Evolutionary conservation across 1,140 invertebrate genomes (phyloP).

Genomic region (Antheraea mylitta): DNA sequence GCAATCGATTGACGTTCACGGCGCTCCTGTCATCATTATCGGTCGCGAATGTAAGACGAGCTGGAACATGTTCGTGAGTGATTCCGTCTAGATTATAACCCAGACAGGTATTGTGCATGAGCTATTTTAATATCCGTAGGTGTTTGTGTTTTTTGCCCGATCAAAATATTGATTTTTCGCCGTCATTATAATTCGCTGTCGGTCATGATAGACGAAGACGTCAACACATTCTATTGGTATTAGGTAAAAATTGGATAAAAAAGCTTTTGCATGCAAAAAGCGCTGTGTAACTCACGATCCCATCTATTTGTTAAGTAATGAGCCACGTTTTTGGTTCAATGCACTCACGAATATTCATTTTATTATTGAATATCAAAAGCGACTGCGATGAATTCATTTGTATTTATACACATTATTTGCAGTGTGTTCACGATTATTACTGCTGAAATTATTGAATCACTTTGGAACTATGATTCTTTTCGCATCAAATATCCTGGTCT

Average conservation of each 20-base stretch:
- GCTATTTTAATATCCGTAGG: conserved; percentile 12
- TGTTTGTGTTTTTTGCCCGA: conserved; percentile 20
- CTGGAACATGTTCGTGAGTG: conserved; percentile 43
- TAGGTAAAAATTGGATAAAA: conserved; percentile 49
- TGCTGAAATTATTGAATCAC: neutral
- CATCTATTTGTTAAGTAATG: conserved; percentile 64
- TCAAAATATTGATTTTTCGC: conserved; percentile 33
- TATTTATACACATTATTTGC: conserved; percentile 44
- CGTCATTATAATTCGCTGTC: conserved; percentile 38
- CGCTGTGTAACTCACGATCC: conserved; percentile 51
- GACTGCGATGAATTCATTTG: conserved; percentile 56
- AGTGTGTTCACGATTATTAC: conserved; percentile 36
- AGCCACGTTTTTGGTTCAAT: conserved; percentile 75
- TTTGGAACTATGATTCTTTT: neutral
- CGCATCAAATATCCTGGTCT: neutral
- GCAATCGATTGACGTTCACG: conserved; percentile 61
- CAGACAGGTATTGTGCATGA: conserved; percentile 9
- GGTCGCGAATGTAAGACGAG: conserved; percentile 41
- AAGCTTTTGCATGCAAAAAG: conserved; percentile 56
- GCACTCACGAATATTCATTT: conserved; percentile 69
- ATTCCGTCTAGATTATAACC: conserved; percentile 41
- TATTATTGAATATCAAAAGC: conserved; percentile 59
- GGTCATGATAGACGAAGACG: conserved; percentile 42
- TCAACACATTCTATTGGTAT: conserved; percentile 51
- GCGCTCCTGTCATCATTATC: conserved; percentile 54